A percentile compares a stretch with the other conserved stretches of the same genome.
Conservation (phyloP, 2,888 invertebrate species). For the Callyntrura guangdongensis region DNA sequence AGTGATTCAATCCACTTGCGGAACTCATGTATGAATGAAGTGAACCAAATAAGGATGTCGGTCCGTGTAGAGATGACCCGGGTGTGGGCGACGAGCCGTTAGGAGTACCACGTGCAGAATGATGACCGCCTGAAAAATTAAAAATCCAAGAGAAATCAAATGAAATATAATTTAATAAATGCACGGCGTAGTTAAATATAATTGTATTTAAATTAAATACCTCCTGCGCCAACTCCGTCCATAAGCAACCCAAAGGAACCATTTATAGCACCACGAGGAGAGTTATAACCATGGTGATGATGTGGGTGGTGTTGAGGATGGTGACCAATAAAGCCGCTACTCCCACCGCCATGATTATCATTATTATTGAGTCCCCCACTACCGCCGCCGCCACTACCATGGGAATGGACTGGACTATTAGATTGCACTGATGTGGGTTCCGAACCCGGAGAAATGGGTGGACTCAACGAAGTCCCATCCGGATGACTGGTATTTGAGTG, state of each 20-base stretch:
- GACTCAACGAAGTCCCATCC: conserved; percentile 87
- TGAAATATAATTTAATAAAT: too few relatives aligned
- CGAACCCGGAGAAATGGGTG: conserved; percentile 94
- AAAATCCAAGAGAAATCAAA: too few relatives aligned
- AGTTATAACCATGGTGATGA: conserved; percentile 64
- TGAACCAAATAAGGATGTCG: conserved; percentile 80
- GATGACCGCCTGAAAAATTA: conserved; percentile 17
- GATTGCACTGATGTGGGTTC: conserved; percentile 86
- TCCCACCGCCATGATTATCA: conserved; percentile 51
- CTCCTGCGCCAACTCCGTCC: conserved; percentile 67
- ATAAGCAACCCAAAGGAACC: conserved; percentile 77
- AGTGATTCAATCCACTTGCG: conserved; percentile 79
- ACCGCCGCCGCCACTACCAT: conserved; percentile 63
- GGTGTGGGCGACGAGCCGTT: conserved; percentile 41
- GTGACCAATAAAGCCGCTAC: conserved; percentile 16
- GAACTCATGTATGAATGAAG: conserved; percentile 83
- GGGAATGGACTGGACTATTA: conserved; percentile 76
- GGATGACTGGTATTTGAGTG: conserved; percentile 80
- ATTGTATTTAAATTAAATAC: not conserved
- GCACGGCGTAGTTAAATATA: not conserved
- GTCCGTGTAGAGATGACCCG: conserved; percentile 66
- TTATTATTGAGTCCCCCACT: conserved; percentile 67
- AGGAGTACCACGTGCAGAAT: conserved; percentile 48
- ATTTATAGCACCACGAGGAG: conserved; percentile 77
- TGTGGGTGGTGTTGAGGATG: conserved; percentile 45